Base-by-base conservation (phyloP, 30 jellyfish, hydroid and myxozoan species). In the Cassiopea xamachana region DNA sequence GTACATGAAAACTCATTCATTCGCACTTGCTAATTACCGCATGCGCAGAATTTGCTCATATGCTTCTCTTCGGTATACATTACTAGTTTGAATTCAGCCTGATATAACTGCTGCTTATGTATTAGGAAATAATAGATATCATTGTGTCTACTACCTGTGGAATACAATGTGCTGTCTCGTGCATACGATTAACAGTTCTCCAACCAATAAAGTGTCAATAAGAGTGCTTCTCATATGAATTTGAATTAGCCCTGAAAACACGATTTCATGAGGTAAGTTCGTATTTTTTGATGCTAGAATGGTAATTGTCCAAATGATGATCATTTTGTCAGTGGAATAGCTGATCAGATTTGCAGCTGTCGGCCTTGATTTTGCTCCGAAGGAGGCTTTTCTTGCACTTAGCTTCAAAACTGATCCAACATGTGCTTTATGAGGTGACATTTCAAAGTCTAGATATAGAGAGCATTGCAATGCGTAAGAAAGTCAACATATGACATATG, bases 341-440 rank as follows among this genome's bases (percentile, higher is more conserved):
- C 96, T 89, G 13, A 81, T 51, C 58, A 89, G 7, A 19, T 89
- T 81, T n/a, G 87, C 93, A 3, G 10, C 12, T 4, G 64, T 2
- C 27, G 17, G 79, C 50, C 1, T 48, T 7, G 19, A 3, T 39
- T 69, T 83, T 14, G 14, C 60, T 69, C 79, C 78, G 10, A 10
- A 17, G 86, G 7, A 44, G 18, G 60, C 45, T 71, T 87, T 70
- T 44, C 87, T 79, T 10, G 96, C 76, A 50, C 19, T 69, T 77
- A 89, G 44, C 80, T 64, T 73, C 2, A 83, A 58, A 1, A 89
- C 85, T 10, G 82, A 6, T 1, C 96, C 96, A 7, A 61, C 67
- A 44, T 89, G 96, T 8, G 91, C 96, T 69, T 89, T 89, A n/a
- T 60, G 2, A 1, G 96, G 96, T 12, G 46, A 70, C 43, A 89